Percentiles rank a stretch among this genome's conserved stretches.
Conservation (phyloP, 2,888 invertebrate genomes). For the Unio pictorum region DNA sequence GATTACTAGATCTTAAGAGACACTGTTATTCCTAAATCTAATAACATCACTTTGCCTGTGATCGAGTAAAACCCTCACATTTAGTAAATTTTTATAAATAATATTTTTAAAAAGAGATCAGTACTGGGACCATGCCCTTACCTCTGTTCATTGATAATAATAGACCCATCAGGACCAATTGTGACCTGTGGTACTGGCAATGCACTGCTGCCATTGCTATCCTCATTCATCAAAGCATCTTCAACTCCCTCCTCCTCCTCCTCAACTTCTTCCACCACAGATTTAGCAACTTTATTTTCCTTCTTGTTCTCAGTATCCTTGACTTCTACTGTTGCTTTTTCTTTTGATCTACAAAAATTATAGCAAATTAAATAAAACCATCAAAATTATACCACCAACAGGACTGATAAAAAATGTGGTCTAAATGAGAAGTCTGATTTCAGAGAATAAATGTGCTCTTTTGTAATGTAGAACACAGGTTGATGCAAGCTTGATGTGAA, state of each 20-base stretch:
- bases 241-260: constrained; percentile 15
- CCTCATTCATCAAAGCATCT: constrained; percentile 19
- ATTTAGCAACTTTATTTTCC: constrained; percentile 1
- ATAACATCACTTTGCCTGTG: too few relatives aligned
- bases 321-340: constrained; percentile 6
- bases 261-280: constrained; percentile 3
- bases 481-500: too few relatives aligned
- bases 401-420: background rate
- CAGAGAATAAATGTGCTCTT: too few relatives aligned
- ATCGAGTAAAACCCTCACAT: background rate
- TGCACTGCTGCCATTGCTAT: constrained; percentile 37
- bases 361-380: too few relatives aligned
- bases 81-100: too few relatives aligned
- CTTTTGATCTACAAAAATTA: too few relatives aligned
- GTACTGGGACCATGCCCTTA: constrained; percentile 12
- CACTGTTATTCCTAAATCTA: too few relatives aligned
- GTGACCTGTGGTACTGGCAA: constrained; percentile 68
- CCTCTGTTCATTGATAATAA: constrained; percentile 70
- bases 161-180: constrained; percentile 68
- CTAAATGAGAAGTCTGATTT: background rate
- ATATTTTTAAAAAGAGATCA: background rate
- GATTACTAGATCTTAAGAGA: too few relatives aligned
- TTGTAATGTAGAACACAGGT: too few relatives aligned
- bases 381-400: too few relatives aligned
- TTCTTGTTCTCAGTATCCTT: background rate